Base-by-base conservation (phyloP, 2,888 invertebrate species). In the Archaeoteleia sp. region DNA sequence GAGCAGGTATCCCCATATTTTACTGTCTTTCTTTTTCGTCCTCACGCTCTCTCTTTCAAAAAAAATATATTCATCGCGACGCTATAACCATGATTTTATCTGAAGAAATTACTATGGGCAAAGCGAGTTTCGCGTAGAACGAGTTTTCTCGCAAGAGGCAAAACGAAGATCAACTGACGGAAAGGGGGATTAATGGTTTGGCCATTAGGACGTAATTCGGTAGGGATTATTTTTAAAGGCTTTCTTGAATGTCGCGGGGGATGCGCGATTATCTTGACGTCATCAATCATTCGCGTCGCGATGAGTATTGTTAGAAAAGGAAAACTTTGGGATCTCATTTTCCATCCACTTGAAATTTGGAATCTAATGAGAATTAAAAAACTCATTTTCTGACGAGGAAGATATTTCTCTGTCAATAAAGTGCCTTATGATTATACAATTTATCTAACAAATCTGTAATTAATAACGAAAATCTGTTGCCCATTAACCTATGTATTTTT, bases 221-320 rank as follows among this genome's bases (percentile, higher is more conserved):
- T 72, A 74, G 77, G 76, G 79, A 80, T 80, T 79, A 79, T 79
- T 78, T 79, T 54, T 76, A 79, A 79, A 75, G 75, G 77, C 71
- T 70, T 74, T 75, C 69, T 72, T 70, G 46, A 61, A 46, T 53
- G 46, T 53, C 40, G 74, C 74, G 72, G 75, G 77, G 75, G 72
- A 74, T 70, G 67, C 66, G 70, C 78, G 76, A 78, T 79, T 78
- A 76, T 77, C 74, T 73, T 63, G 74, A 70, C 73, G 68, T 78
- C 79, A 78, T 80, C 78, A 80, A 78, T 77, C 78, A 80, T 74
- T 71, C 54, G 72, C 68, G 72, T 58, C 65, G 71, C 68, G 69
- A 32, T 46, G 40, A 40, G 57, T 12, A 40, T 57, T 40, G 15
- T 57, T 30, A 6, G 15, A 17, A 37, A 4, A 37, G 25, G 25